Conservation (phyloP, 2,888 invertebrate genomes). For the Conus canariensis region DNA sequence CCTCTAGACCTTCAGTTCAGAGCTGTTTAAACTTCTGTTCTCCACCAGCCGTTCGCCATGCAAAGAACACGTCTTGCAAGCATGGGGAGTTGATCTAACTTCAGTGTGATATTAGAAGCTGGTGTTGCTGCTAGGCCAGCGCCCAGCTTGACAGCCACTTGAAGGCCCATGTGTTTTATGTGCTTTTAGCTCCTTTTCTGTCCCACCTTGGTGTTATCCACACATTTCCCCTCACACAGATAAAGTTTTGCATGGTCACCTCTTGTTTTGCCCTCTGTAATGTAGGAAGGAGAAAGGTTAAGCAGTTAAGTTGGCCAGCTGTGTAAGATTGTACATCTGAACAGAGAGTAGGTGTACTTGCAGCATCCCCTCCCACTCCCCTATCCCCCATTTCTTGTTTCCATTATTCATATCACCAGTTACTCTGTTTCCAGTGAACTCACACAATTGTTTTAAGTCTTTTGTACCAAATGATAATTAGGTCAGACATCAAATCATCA, state of each 20-base stretch:
- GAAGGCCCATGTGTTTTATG: slow-evolving; percentile 20
- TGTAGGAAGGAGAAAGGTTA: not conserved
- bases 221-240: not conserved
- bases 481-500: too few species aligned
- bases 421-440: too few species aligned
- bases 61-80: not conserved
- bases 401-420: not conserved
- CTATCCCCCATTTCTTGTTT: not conserved
- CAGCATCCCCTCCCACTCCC: not conserved
- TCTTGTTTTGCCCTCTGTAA: not conserved
- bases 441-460: too few species aligned
- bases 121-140: slow-evolving; percentile 9
- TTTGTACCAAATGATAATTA: too few species aligned
- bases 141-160: not conserved
- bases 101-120: slow-evolving; percentile 13
- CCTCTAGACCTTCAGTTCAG: slow-evolving; percentile 85
- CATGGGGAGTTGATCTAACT: slow-evolving; percentile 24
- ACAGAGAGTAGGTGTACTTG: not conserved
- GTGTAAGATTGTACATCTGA: not conserved
- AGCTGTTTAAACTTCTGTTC: not conserved
- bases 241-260: not conserved
- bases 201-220: not conserved
- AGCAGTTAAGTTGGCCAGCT: not conserved
- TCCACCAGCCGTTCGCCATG: slow-evolving; percentile 9
- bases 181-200: slow-evolving; percentile 16